Percentiles rank a stretch among this genome's conserved stretches.
Evolutionary conservation across 2,888 invertebrate genomes (phyloP).

Genomic region (Sinohyriopsis cumingii): DNA sequence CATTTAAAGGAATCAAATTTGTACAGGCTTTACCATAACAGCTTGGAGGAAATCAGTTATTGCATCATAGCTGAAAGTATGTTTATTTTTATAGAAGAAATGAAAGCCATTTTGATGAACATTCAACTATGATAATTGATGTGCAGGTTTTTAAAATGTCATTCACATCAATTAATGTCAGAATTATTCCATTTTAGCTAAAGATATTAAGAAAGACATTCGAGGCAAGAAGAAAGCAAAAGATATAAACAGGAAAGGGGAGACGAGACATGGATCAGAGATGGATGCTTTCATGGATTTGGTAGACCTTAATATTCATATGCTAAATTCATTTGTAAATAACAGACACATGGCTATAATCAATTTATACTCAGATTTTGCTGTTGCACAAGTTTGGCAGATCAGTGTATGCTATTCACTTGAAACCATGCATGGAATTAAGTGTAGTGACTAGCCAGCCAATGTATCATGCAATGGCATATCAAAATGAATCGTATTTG

Average conservation of each 20-base stretch:
- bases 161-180: background rate
- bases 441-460: too few species aligned
- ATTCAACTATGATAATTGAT: background rate
- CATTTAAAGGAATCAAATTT: too few species aligned
- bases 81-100: background rate
- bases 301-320: constrained; percentile 4
- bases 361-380: too few species aligned
- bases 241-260: constrained; percentile 59
- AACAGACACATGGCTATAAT: too few species aligned
- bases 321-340: too few species aligned
- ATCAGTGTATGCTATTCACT: too few species aligned
- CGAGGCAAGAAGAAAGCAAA: constrained; percentile 42
- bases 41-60: background rate
- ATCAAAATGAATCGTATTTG: too few species aligned
- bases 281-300: constrained; percentile 62
- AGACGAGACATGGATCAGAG: constrained; percentile 54
- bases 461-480: too few species aligned
- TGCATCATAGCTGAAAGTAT: too few species aligned
- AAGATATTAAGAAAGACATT: constrained; percentile 30
- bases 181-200: constrained; percentile 1
- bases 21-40: too few species aligned
- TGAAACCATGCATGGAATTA: too few species aligned
- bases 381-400: too few species aligned
- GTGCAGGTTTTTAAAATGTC: background rate
- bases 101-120: background rate